Base-by-base conservation (phyloP, 2,888 invertebrate species). In the Leptarthrus brevirostris region DNA sequence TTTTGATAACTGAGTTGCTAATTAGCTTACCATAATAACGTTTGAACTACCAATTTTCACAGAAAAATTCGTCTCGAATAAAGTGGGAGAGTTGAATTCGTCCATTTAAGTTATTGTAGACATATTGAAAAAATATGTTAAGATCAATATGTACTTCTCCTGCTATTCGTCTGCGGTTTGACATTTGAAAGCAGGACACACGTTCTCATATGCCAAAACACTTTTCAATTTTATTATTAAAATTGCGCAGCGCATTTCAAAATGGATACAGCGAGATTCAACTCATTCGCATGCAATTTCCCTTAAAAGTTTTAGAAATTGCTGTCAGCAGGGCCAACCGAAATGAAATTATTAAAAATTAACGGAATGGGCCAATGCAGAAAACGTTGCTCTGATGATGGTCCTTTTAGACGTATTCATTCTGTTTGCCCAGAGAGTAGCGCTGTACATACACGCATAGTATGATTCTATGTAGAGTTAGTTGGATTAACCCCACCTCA, bases 321-420 rank as follows among this genome's bases (percentile, higher is more conserved):
- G 47, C 64, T 24, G 26, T 24, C 24, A 64, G 64, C 22, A 10
- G 64, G 22, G 16, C 18, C 44, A 64, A 64, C 64, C 44, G 44
- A 64, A 64, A 64, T 64, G 64, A 64, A 64, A 44, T 64, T 64
- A 44, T 64, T 64, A 64, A 64, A 64, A 64, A 64, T 64, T 64
- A 40, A 64, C 22, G 22, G 26, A 12, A 22, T 10, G 10, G 24
- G n/a, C 40, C 14, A 24, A 64, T 44, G 40, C 20, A 18, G 58
- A 58, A 10, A 36, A 36, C 14, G 8, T 18, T 6, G 14, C n/a
- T 16, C 22, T 64, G 14, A 12, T 56, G 14, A 14, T 6, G 12
- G 10, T 8, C 14, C n/a, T 20, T 47, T 47, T 44, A 20, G 64
- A 24, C 54, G 12, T 22, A 30, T 30, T 30, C n/a, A 3, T 14